Conservation (phyloP, 2,113 vertebrate genomes). For the Coptodon rendalli region DNA sequence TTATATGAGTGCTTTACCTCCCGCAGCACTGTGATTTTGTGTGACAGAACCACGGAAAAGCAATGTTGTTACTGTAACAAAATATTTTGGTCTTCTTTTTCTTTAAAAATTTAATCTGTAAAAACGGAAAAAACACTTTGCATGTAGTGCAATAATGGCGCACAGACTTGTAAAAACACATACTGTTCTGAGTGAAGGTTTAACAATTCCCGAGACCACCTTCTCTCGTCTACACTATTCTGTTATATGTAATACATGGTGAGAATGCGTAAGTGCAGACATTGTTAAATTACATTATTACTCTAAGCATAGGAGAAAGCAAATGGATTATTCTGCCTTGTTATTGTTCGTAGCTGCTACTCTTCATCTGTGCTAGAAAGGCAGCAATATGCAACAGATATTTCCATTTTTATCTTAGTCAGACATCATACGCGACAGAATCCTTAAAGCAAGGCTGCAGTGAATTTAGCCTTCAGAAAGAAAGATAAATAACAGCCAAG, state of each 20-base stretch:
- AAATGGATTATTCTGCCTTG: neutral
- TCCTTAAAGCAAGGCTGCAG: neutral
- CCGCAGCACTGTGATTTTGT: neutral
- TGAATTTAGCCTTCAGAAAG: constrained; percentile 19
- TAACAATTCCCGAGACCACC: neutral
- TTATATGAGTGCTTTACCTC: neutral
- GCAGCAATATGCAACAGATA: constrained; percentile 2
- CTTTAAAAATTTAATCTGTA: neutral
- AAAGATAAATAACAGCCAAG: constrained; percentile 46
- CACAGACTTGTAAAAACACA: neutral
- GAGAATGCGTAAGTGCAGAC: constrained; percentile 14
- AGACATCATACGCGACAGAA: neutral
- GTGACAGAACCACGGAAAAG: neutral
- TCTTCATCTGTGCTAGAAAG: neutral
- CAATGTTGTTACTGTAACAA: neutral
- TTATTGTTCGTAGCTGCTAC: neutral
- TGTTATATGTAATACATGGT: constrained; percentile 6
- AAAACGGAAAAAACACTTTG: neutral
- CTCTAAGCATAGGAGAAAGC: constrained; percentile 1
- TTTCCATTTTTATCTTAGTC: constrained; percentile 18
- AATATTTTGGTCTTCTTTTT: neutral
- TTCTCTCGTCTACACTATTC: neutral
- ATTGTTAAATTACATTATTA: constrained; percentile 9
- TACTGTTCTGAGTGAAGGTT: neutral
- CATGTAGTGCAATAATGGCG: neutral